phyloP scores from a whole-genome alignment of 1,140 invertebrate species.

The Metopolophium dirhodum region DNA sequence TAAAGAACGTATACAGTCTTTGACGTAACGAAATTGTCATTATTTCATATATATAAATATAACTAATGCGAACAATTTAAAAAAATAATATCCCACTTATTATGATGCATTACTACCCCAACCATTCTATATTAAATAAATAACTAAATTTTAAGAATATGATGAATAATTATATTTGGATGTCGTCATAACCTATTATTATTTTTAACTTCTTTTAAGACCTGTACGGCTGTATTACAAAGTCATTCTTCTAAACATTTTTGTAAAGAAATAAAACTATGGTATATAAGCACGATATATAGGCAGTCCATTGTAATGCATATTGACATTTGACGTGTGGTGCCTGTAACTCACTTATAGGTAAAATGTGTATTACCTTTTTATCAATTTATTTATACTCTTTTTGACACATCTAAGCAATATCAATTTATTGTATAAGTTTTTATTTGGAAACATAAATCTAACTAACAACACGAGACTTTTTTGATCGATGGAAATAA shows the following conservation, averaged over 20 bases:
- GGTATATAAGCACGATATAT: not conserved
- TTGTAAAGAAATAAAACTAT: not conserved
- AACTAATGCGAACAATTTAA: not conserved
- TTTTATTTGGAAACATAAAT: slow-evolving; percentile 9
- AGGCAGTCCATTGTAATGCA: not conserved
- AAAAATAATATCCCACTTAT: not conserved
- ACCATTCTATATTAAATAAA: no score
- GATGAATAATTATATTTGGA: no score
- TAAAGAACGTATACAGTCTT: not conserved
- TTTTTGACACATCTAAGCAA: not conserved
- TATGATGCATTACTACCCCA: no score
- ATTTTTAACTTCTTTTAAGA: not conserved
- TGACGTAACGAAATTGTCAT: not conserved
- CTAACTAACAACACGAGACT: not conserved
- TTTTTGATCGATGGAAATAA: not conserved
- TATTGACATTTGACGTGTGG: not conserved
- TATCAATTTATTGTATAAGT: not conserved
- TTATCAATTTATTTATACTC: not conserved
- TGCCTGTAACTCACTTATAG: no score
- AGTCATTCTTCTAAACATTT: not conserved
- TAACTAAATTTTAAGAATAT: no score
- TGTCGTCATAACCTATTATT: no score
- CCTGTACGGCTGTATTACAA: not conserved
- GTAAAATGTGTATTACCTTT: not conserved
- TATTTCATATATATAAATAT: not conserved